Evolutionary conservation across 2,113 vertebrate species (phyloP).

Genomic region (Bombycilla garrulus): DNA sequence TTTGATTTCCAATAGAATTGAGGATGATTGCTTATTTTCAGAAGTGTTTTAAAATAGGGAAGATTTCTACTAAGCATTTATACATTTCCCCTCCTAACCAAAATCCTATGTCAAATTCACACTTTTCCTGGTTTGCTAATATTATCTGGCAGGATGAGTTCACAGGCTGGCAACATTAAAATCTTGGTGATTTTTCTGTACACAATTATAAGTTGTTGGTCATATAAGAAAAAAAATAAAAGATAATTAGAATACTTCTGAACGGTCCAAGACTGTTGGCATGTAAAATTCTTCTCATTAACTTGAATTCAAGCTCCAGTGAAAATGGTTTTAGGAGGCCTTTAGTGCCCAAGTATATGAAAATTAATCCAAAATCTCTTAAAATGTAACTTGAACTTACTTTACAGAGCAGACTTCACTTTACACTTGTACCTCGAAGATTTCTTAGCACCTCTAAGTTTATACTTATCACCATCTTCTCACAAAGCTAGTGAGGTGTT

Average conservation of each 20-base stretch:
- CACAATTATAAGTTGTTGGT: background rate
- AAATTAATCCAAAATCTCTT: background rate
- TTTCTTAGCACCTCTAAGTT: background rate
- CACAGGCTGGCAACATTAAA: background rate
- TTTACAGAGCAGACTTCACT: background rate
- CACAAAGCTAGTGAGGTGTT: background rate
- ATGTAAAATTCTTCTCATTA: slow-evolving; percentile 29
- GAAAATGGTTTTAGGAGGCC: background rate
- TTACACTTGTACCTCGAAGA: background rate
- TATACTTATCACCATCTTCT: background rate
- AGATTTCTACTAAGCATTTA: background rate
- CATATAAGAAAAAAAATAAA: background rate
- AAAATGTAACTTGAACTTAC: background rate
- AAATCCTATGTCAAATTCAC: background rate
- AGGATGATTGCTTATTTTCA: background rate
- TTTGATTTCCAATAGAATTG: background rate
- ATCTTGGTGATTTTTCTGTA: background rate
- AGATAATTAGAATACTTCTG: background rate
- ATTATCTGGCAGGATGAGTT: background rate
- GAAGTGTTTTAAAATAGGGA: background rate
- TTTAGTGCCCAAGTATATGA: background rate
- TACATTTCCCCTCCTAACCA: background rate
- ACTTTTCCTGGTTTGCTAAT: background rate
- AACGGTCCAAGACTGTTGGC: background rate
- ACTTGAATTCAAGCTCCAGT: slow-evolving; percentile 8